These are phyloP conservation scores for Caenorhabditis sp. DNA, from an alignment of 2,888 invertebrate genomes.

Conservation along the genomic window DNA sequence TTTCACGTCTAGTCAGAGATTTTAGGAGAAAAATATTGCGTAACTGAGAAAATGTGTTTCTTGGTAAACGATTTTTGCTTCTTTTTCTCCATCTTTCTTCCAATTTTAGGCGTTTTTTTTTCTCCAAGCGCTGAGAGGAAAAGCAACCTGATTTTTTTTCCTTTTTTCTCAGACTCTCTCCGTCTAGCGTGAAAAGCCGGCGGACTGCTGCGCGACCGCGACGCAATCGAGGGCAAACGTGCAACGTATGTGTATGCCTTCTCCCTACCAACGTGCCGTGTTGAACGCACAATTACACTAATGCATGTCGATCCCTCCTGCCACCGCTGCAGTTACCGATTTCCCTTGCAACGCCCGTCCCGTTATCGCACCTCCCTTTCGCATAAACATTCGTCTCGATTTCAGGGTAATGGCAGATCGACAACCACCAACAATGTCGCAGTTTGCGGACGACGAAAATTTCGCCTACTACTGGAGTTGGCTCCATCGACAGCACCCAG, in stretches of 20 bases:
- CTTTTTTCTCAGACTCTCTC: not conserved
- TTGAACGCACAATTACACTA: slow-evolving; percentile 56
- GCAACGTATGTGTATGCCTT: slow-evolving; percentile 22
- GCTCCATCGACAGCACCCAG: slow-evolving; percentile 4
- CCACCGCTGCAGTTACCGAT: not conserved
- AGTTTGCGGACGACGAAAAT: not conserved
- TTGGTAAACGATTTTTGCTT: too few relatives aligned
- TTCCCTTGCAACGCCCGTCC: not conserved
- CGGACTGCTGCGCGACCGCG: slow-evolving; percentile 20
- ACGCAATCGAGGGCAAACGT: not conserved
- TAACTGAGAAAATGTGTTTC: too few relatives aligned
- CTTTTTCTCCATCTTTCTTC: not conserved
- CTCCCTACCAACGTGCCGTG: not conserved
- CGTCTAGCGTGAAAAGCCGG: slow-evolving; percentile 1
- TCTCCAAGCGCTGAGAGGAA: too few relatives aligned
- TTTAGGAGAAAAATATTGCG: too few relatives aligned
- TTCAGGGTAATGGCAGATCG: slow-evolving; percentile 41
- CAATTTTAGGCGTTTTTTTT: not conserved
- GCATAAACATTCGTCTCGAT: slow-evolving; percentile 3
- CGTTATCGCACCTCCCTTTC: not conserved
- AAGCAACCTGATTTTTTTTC: not conserved
- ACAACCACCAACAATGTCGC: not conserved
- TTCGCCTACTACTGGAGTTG: slow-evolving; percentile 24
- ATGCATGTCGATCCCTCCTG: slow-evolving; percentile 28
- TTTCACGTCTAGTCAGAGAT: too few relatives aligned